phyloP scores from a whole-genome alignment of 2,888 invertebrate genomes.

The Dynastes maya region DNA sequence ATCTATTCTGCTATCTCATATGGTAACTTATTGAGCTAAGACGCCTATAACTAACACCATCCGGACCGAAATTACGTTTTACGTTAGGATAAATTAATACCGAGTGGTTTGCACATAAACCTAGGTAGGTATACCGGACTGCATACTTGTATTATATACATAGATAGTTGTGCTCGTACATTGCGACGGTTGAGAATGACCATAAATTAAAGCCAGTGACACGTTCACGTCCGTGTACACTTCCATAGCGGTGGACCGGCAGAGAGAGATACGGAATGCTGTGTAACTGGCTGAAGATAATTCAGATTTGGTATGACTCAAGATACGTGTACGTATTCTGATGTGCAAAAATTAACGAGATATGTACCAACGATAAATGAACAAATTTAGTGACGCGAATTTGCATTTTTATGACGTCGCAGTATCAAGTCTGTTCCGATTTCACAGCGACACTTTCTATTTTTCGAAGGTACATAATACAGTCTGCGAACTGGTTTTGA shows the following conservation, averaged over 20 bases:
- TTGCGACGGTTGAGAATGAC: neutral
- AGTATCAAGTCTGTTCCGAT: too few species aligned
- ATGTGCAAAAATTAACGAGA: neutral
- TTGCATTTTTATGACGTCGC: neutral
- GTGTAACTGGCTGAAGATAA: conserved; percentile 1
- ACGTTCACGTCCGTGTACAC: neutral
- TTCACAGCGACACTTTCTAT: too few species aligned
- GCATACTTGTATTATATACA: neutral
- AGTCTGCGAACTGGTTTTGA: too few species aligned
- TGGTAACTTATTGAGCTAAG: neutral
- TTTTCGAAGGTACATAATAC: too few species aligned
- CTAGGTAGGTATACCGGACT: conserved; percentile 10
- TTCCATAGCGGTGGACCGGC: neutral
- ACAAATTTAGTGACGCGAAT: neutral
- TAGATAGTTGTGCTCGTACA: conserved; percentile 11
- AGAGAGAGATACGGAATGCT: neutral
- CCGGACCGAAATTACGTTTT: conserved; percentile 23
- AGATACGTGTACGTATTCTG: too few species aligned
- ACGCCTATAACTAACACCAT: conserved; percentile 13
- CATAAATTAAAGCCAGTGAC: conserved; percentile 1
- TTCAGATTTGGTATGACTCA: neutral
- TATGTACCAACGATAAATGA: neutral
- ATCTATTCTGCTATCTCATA: neutral
- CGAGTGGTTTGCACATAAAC: conserved; percentile 21
- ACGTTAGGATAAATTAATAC: conserved; percentile 31